Conservation (phyloP, 2,888 invertebrate genomes). For the Cantharis lateralis region DNA sequence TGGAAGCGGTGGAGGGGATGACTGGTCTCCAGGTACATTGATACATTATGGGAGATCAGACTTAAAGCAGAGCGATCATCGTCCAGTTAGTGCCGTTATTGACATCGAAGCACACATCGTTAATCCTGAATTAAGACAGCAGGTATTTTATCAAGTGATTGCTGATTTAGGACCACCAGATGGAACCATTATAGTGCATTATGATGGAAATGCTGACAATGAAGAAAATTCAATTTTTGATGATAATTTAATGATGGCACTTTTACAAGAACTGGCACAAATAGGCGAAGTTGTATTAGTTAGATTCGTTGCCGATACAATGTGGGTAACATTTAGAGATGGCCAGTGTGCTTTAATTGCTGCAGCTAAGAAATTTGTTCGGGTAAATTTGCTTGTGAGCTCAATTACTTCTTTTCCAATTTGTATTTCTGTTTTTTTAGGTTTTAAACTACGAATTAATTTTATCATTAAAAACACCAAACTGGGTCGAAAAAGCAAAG, state of each 20-base stretch:
- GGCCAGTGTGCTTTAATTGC: constrained; percentile 87
- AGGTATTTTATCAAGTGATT: constrained; percentile 80
- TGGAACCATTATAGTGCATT: constrained; percentile 82
- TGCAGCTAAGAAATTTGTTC: constrained; percentile 48
- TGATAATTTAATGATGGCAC: constrained; percentile 77
- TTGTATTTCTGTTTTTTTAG: constrained; percentile 52
- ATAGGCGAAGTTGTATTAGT: constrained; percentile 90
- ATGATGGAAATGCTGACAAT: constrained; percentile 48
- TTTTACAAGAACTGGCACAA: constrained; percentile 80
- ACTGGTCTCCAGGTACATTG: constrained; percentile 78
- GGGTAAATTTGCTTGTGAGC: constrained; percentile 44
- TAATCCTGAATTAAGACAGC: constrained; percentile 74
- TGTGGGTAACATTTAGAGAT: constrained; percentile 92
- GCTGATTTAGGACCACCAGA: constrained; percentile 92
- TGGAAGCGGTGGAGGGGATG: constrained; percentile 60
- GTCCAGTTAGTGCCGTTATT: constrained; percentile 91
- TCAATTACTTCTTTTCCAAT: not conserved
- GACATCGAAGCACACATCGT: constrained; percentile 86
- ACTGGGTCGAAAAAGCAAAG: constrained; percentile 83
- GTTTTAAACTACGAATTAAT: constrained; percentile 70
- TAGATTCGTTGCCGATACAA: constrained; percentile 84
- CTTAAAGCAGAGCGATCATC: constrained; percentile 95
- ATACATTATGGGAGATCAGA: constrained; percentile 92
- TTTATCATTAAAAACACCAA: constrained; percentile 78
- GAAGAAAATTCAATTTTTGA: constrained; percentile 71